phyloP scores from a whole-genome alignment of 2,113 vertebrate genomes.

The Corythaeola cristata region DNA sequence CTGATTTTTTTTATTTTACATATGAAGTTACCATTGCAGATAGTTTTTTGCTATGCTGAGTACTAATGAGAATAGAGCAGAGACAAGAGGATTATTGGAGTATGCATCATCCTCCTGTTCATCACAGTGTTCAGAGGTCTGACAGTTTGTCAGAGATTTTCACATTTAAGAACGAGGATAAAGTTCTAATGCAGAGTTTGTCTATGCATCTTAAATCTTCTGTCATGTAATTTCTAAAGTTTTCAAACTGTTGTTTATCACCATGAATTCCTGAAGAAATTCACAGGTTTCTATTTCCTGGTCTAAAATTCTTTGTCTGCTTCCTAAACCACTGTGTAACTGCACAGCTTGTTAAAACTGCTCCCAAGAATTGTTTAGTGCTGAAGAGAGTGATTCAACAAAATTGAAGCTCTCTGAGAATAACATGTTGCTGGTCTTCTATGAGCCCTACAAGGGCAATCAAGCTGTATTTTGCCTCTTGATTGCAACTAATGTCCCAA shows the following conservation, averaged over 20 bases:
- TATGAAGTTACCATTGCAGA: neutral
- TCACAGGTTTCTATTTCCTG: neutral
- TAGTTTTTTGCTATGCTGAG: neutral
- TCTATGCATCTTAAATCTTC: neutral
- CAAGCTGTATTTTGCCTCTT: neutral
- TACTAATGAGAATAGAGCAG: neutral
- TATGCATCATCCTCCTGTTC: neutral
- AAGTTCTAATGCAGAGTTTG: neutral
- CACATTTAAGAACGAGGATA: neutral
- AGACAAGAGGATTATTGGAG: neutral
- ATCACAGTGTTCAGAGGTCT: neutral
- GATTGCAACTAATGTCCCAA: no score
- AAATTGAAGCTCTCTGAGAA: neutral
- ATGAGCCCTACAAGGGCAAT: neutral
- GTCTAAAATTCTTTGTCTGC: neutral
- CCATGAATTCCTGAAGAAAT: neutral
- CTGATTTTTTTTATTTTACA: neutral
- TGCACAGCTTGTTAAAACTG: neutral
- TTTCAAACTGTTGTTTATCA: neutral
- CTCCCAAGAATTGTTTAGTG: neutral
- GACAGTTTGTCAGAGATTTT: neutral
- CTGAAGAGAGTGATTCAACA: neutral
- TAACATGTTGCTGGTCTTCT: neutral
- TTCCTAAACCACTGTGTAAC: neutral
- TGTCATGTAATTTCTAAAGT: neutral